These are phyloP conservation scores for Eumacrocentrus americanus DNA, from an alignment of 2,888 invertebrate species.

Conservation along the genomic window DNA sequence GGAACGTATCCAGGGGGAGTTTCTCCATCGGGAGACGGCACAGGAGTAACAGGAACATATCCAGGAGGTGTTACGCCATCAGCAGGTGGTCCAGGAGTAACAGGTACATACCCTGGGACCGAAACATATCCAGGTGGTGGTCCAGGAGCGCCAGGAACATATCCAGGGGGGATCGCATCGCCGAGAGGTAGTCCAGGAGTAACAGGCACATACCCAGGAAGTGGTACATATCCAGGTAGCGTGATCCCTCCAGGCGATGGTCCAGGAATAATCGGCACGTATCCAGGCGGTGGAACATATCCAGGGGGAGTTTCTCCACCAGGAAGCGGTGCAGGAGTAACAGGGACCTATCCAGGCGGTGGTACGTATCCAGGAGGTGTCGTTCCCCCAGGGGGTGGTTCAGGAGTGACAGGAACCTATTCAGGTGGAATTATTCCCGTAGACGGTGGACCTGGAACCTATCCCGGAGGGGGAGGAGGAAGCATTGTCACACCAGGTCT, in stretches of 20 bases:
- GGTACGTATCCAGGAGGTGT: slow-evolving; percentile 8
- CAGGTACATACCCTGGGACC: background rate
- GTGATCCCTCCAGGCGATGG: slow-evolving; percentile 7
- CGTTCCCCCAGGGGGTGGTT: background rate
- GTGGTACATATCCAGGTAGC: slow-evolving; percentile 15
- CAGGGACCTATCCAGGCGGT: slow-evolving; percentile 18
- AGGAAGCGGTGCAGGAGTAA: background rate
- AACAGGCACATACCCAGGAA: slow-evolving; percentile 31
- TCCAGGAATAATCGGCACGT: slow-evolving; percentile 29
- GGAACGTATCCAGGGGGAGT: slow-evolving; percentile 39
- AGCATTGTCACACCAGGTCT: background rate
- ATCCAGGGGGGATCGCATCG: slow-evolving; percentile 28
- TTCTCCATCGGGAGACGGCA: slow-evolving; percentile 2
- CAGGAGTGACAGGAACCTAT: slow-evolving; percentile 20
- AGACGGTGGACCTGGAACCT: slow-evolving; percentile 7
- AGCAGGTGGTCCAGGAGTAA: background rate
- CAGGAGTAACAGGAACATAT: slow-evolving; percentile 2
- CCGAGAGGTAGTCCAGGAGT: slow-evolving; percentile 20
- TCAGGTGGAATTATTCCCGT: slow-evolving; percentile 10
- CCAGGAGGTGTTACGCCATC: slow-evolving; percentile 9
- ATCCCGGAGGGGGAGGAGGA: too few relatives aligned
- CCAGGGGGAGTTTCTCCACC: slow-evolving; percentile 40
- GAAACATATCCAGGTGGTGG: slow-evolving; percentile 22
- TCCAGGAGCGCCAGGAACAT: slow-evolving; percentile 24
- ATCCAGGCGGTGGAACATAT: slow-evolving; percentile 26